These are phyloP conservation scores for Yoshiicerus persimilis DNA, from an alignment of 1,140 invertebrate species.

Conservation along the genomic window DNA sequence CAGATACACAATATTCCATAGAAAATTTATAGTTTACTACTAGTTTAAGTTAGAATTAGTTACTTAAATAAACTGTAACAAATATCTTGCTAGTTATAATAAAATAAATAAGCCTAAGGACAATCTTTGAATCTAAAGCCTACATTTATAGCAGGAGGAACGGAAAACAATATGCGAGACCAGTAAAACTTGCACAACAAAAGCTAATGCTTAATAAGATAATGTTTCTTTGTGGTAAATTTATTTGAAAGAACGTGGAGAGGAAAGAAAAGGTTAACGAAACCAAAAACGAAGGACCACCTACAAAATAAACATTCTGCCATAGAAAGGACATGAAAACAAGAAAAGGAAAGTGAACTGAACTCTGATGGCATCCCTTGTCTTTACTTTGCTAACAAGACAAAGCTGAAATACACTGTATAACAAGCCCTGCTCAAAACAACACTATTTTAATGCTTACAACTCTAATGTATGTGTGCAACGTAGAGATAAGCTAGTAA, in stretches of 20 bases:
- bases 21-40: not conserved
- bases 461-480: conserved; percentile 12
- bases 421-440: not conserved
- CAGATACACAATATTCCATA: not conserved
- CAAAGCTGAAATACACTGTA: not conserved
- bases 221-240: not conserved
- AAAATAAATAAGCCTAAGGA: too few relatives aligned
- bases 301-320: not conserved
- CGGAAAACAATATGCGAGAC: too few relatives aligned
- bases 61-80: too few relatives aligned
- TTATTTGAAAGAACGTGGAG: not conserved
- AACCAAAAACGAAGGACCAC: too few relatives aligned
- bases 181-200: too few relatives aligned
- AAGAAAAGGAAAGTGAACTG: not conserved
- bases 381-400: not conserved
- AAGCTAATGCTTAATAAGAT: not conserved
- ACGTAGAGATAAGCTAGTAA: not conserved
- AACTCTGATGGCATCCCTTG: not conserved
- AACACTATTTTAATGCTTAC: not conserved
- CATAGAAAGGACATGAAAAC: not conserved
- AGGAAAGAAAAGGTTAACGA: too few relatives aligned
- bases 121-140: too few relatives aligned
- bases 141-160: too few relatives aligned
- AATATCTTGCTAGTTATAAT: too few relatives aligned
- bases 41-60: too few relatives aligned